phyloP scores from a whole-genome alignment of 92 coral and sea anemone genomes.

The Parazoanthus atlanticus region DNA sequence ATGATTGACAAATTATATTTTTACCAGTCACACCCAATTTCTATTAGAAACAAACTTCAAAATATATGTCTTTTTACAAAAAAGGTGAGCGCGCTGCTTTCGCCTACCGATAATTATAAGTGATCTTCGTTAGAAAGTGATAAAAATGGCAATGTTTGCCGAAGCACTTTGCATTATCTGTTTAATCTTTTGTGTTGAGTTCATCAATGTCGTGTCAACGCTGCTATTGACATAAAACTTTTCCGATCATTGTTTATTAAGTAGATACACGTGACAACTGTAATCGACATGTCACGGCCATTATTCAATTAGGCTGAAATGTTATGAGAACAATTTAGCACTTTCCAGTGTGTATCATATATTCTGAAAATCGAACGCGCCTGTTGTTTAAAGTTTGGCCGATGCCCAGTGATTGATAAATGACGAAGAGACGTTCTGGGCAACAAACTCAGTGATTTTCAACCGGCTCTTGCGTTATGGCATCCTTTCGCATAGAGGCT shows the following conservation, averaged over 20 bases:
- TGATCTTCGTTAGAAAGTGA: neutral
- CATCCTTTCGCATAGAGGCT: constrained; percentile 26
- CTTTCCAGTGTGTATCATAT: neutral
- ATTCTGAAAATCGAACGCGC: neutral
- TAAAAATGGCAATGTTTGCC: neutral
- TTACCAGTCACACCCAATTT: too few species aligned
- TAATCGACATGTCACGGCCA: constrained; percentile 42
- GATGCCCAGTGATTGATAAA: neutral
- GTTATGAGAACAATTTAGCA: constrained; percentile 45
- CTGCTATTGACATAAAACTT: constrained; percentile 40
- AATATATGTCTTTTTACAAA: neutral
- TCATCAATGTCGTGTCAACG: constrained; percentile 30
- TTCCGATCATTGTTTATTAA: constrained; percentile 40
- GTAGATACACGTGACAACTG: constrained; percentile 39
- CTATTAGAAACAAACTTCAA: too few species aligned
- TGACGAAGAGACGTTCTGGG: neutral
- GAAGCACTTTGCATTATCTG: constrained; percentile 16
- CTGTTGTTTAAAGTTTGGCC: neutral
- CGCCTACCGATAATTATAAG: neutral
- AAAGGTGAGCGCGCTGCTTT: neutral
- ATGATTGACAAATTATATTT: too few species aligned
- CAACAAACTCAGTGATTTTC: neutral
- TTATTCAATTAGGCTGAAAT: constrained; percentile 35
- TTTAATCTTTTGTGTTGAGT: constrained; percentile 33
- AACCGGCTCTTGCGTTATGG: neutral